Base-by-base conservation (phyloP, 2,113 vertebrate genomes). In the Salvelinus sp. region DNA sequence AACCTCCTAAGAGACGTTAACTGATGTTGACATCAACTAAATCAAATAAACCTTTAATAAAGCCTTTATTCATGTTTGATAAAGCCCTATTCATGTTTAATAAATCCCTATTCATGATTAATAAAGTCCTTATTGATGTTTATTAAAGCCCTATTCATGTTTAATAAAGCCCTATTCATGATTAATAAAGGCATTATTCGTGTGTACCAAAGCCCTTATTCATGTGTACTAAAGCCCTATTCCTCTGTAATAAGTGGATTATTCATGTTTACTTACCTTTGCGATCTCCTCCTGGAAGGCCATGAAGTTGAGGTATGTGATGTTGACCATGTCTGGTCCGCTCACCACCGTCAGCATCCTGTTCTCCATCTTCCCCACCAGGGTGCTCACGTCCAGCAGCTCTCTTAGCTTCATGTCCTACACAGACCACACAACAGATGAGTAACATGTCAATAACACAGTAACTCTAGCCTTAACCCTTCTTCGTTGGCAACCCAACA, bases 221-320 rank as follows among this genome's bases (percentile, higher is more conserved):
- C 48, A 54, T 16, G 50, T 18, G 14, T 54, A 18, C 3, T 54
- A 54, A 54, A 54, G 12, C 50, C 12, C 50, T 14, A 54, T 54
- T 54, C 50, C 12, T 18, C 14, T 54, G 50, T 18, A 54, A 54
- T 54, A 16, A 54, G 13, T 54, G 12, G 16, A 18, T 14, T 54
- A 18, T 54, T 54, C 50, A 54, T 54, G 44, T 0, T 50, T 3
- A 28, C 60, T 72, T 93, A 99, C 98, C 97, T 98, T 99, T 0
- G 97, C 97, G 2, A 94, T 94, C 50, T 99, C 98, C 84, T 99
- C 98, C 76, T 97, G 96, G 87, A 96, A 95, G 10, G 98, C 96
- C 90, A 98, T 95, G 77, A 99, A 95, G 90, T 99, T 98, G 90
- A 99, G 84, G 90, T 96, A 97, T 0, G 95, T 97, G 83, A 99